Evolutionary conservation across 1,140 invertebrate genomes (phyloP), one percentile per base, ranked within the genome.

Genomic region (Bombus picipes): DNA sequence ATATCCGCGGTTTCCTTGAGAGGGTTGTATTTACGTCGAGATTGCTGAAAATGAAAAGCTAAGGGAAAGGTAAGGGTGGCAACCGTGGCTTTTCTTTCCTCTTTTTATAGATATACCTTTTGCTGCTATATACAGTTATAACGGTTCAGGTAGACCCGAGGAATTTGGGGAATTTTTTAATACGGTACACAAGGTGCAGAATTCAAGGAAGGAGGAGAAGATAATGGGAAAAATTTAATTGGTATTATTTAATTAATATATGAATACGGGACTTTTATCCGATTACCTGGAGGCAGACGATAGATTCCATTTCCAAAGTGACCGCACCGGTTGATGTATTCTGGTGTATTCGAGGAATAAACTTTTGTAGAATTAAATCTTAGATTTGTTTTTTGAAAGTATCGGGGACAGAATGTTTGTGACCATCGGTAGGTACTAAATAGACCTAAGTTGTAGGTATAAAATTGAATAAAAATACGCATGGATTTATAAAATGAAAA

Each of bases 11-110:
- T n/a, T 28, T 34, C 22, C 34, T 15, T 34, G 28, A 32, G 37
- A 70, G 6, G 47, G 47, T 77, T 57, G 65, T 83, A 59, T 78
- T 41, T 68, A 39, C 41, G 65, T 77, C 18, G 62, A 57, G 81
- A 83, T 76, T 77, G 43, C 18, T 22, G 37, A 57, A 65, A 65
- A n/a, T 65, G 22, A 2, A 9, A 53, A 53, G 47, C 18, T 53
- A 22, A 53, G 18, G 47, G 47, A 53, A 53, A 53, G 18, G 47
- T 22, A 53, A 22, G 47, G 47, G 5, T 22, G 1, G 47, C 0
- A 22, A 18, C 47, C 22, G 47, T 22, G 47, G 18, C 6, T 32
- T 34, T 65, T 59, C n/a, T 10, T 37, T 57, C 18, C 25, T n/a
- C 18, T 39, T 28, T 53, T 53, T 39, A 22, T 53, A 22, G 47